A percentile compares a stretch with the other conserved stretches of the same genome.
Evolutionary conservation across 2,888 invertebrate genomes (phyloP).

Genomic region (Plebejus anna): DNA sequence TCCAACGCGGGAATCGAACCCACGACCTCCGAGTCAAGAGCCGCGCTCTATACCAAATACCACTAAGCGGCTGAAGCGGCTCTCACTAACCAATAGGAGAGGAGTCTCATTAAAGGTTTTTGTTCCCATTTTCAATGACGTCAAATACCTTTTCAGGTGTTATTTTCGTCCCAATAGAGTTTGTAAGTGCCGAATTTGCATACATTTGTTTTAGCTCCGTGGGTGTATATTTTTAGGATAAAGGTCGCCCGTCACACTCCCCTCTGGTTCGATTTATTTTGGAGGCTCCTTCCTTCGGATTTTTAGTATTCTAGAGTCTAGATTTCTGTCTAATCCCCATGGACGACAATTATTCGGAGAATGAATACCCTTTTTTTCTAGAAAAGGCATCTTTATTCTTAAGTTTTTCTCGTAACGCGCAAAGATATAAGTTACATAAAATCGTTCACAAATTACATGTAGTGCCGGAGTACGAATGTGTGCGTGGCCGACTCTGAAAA

Average conservation of each 20-base stretch:
- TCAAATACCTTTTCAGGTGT: neutral
- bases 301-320: neutral
- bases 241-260: neutral
- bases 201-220: neutral
- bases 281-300: neutral
- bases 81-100: neutral
- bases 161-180: neutral
- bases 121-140: neutral
- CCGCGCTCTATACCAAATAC: too few relatives aligned
- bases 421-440: too few relatives aligned
- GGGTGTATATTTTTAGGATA: neutral
- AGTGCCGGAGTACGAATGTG: too few relatives aligned
- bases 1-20: too few relatives aligned
- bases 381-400: too few relatives aligned
- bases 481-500: too few relatives aligned
- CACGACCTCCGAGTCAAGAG: too few relatives aligned
- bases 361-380: too few relatives aligned
- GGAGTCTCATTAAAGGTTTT: neutral
- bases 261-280: neutral
- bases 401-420: too few relatives aligned
- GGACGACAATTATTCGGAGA: neutral
- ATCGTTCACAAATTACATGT: too few relatives aligned
- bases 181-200: neutral
- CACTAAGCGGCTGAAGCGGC: neutral
- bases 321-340: neutral